These are phyloP conservation scores for Morbakka virulenta DNA, from an alignment of 30 jellyfish, hydroid and myxozoan genomes.

Conservation along the genomic window DNA sequence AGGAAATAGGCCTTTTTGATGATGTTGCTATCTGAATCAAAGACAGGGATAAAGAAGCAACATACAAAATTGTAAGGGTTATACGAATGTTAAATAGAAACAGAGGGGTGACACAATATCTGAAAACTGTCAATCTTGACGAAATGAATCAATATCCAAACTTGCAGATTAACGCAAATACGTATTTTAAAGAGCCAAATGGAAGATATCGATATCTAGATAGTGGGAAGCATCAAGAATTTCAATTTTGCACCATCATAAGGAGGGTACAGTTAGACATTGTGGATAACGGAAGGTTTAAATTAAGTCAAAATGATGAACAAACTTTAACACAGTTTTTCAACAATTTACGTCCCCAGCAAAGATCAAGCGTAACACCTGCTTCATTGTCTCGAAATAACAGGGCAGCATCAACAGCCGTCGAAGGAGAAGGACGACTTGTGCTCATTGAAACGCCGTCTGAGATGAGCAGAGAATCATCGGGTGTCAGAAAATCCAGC, in stretches of 20 bases:
- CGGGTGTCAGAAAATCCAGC: neutral
- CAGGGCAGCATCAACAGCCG: neutral
- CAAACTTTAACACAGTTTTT: neutral
- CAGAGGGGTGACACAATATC: slow-evolving; percentile 7
- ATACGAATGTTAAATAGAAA: slow-evolving; percentile 11
- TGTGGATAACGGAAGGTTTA: neutral
- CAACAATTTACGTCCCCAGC: neutral
- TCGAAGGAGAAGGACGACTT: neutral
- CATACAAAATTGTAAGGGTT: slow-evolving; percentile 3
- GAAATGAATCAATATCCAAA: no score
- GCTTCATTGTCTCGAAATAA: neutral
- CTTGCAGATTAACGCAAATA: no score
- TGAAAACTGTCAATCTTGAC: no score
- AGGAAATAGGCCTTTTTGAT: slow-evolving; percentile 20
- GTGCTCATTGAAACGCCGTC: neutral
- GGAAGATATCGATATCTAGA: neutral
- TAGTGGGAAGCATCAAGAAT: neutral
- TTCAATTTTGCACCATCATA: neutral
- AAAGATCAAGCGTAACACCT: neutral
- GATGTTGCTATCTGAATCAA: slow-evolving; percentile 21
- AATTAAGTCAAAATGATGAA: neutral
- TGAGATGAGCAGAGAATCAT: neutral
- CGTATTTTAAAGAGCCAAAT: neutral
- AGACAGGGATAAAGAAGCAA: slow-evolving; percentile 4
- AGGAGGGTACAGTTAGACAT: neutral